A percentile compares a stretch with the other conserved stretches of the same genome.
Evolutionary conservation across 2,113 vertebrate species (phyloP).

Genomic region (Salvator merianae): DNA sequence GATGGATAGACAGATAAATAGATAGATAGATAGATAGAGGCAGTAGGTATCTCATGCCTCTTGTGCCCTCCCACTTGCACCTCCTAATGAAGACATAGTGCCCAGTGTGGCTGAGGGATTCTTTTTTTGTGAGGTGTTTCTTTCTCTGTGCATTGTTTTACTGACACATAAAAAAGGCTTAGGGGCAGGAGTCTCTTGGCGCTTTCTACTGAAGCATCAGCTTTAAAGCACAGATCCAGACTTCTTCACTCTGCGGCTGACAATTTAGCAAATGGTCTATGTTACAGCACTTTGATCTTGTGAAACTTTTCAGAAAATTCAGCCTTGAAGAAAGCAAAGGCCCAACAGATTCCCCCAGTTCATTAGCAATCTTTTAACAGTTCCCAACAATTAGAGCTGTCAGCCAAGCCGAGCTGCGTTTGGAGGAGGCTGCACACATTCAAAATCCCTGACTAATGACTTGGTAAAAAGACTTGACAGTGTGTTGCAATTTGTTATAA

Average conservation of each 20-base stretch:
- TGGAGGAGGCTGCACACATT: constrained; percentile 57
- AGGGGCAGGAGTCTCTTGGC: constrained; percentile 55
- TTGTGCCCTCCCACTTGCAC: constrained; percentile 43
- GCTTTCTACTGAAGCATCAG: constrained; percentile 63
- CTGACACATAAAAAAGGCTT: constrained; percentile 68
- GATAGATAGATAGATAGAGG: too few relatives aligned
- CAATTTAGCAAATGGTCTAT: constrained; percentile 80
- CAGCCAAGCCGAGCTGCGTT: constrained; percentile 69
- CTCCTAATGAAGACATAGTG: constrained; percentile 63
- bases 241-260: constrained; percentile 73
- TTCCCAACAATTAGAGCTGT: constrained; percentile 85
- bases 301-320: constrained; percentile 81
- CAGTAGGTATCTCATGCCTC: neutral
- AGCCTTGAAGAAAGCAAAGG: constrained; percentile 76
- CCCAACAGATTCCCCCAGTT: constrained; percentile 78
- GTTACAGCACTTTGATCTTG: constrained; percentile 81
- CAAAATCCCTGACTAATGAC: constrained; percentile 86
- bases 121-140: constrained; percentile 58
- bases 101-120: constrained; percentile 33
- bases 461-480: constrained; percentile 87
- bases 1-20: too few relatives aligned
- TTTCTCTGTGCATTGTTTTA: constrained; percentile 68
- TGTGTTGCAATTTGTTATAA: constrained; percentile 84
- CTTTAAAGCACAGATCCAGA: constrained; percentile 69
- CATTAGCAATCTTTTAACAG: constrained; percentile 88